Evolutionary conservation across 2,888 invertebrate species (phyloP), one percentile per base, ranked within the genome.

Genomic region (Tuberolachnus salignus): DNA sequence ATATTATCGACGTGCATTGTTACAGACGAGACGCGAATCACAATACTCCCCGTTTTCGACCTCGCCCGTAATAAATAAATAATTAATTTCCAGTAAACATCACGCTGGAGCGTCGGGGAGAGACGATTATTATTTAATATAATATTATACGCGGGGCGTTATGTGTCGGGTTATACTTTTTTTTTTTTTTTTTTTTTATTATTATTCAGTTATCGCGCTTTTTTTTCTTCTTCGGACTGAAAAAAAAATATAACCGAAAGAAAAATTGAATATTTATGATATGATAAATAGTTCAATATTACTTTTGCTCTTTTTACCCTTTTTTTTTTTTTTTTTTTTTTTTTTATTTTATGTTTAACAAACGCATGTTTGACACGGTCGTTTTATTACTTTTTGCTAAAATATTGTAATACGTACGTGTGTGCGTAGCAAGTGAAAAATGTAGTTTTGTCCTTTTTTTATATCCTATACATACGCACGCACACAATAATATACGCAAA

Each of bases 351-450:
- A 21, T 26, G 16, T 46, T 66, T 21, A 63, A 19, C 69, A 44
- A 70, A 57, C n/a, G 26, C 44, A 26, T 72, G 49, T 59, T 72
- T 59, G 59, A 59, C 72, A 61, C 51, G 19, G 49, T 72, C 49
- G 26, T 61, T 72, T 72, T 72, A 69, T 69, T 69, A 34, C 53
- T 14, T 53, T 71, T 71, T 71, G 11, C 44, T 71, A 46, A 70
- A 63, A 21, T 71, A 59, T 34, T 34, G 34, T 34, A 34, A 10
- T 21, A 21, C 55, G 16, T 70, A 55, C 21, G 34, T 70, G 42
- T 53, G 42, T 57, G 55, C 10, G 46, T 10, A 53, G 53, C 3
- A 10, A n/a, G 53, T 53, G 14, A 55, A 69, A 55, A 42, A 69
- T 69, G 10, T 69, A 67, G 19, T 69, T 69, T 49, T 13, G 19